These are phyloP conservation scores for Hemicrepidius hirtus DNA, from an alignment of 2,888 invertebrate genomes.

Conservation along the genomic window DNA sequence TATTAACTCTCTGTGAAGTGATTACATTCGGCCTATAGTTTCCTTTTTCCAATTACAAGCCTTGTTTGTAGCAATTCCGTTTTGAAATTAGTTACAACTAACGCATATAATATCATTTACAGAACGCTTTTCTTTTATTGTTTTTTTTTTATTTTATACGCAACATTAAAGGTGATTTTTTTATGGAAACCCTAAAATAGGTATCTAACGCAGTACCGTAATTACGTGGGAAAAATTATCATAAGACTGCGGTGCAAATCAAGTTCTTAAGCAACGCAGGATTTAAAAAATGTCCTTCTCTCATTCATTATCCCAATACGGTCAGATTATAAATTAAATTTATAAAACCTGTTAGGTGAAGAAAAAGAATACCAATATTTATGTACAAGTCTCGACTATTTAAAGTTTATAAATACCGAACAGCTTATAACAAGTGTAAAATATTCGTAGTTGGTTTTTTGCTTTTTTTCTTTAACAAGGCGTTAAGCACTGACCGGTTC, in stretches of 20 bases:
- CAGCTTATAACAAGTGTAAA: conserved; percentile 65
- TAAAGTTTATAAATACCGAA: conserved; percentile 51
- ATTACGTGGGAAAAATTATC: neutral
- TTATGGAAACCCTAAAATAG: too few relatives aligned
- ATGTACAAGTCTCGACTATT: conserved; percentile 43
- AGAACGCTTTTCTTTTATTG: neutral
- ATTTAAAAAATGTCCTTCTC: neutral
- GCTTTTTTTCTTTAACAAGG: conserved; percentile 62
- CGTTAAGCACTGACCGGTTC: conserved; percentile 63
- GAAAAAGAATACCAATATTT: conserved; percentile 43
- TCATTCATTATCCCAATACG: conserved; percentile 10
- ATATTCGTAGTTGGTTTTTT: conserved; percentile 65
- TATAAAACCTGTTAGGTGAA: conserved; percentile 34
- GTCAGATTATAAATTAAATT: conserved; percentile 25
- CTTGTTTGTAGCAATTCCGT: conserved; percentile 20
- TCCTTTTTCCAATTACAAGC: conserved; percentile 11
- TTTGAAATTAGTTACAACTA: conserved; percentile 2
- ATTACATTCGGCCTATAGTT: conserved; percentile 9
- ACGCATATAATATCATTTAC: neutral
- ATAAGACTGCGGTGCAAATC: neutral
- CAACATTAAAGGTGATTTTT: too few relatives aligned
- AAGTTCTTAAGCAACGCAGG: neutral
- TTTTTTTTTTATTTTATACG: too few relatives aligned
- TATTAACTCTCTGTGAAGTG: conserved; percentile 12
- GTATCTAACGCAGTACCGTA: neutral